Base-by-base conservation (phyloP, 2,113 vertebrate species). In the Saimiri boliviensis region DNA sequence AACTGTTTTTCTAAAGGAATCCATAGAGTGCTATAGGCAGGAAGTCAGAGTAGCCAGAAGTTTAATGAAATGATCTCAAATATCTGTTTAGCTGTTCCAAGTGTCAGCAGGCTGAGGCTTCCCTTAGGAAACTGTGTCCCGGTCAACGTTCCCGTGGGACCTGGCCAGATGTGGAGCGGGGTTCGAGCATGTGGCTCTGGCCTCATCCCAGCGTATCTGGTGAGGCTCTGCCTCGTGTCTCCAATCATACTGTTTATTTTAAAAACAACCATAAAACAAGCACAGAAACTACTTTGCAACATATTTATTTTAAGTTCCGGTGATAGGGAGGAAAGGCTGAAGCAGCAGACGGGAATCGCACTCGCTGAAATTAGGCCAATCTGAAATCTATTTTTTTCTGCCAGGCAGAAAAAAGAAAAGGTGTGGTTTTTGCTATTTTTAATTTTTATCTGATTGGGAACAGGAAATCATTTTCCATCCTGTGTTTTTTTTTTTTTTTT, bases 111-210 rank as follows among this genome's bases (percentile, higher is more conserved):
- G 66, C 11, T 1, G 63, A 30, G 16, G 2, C 25, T 45, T 14
- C 13, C 71, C 73, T 2, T 0, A 35, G 9, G 27, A 30, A 45
- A 47, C 25, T 21, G 0, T 0, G 4, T 25, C 74, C 23, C 13
- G 5, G 27, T 7, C 14, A 37, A 8, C 11, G 19, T 7, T 5
- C 3, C 68, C 1, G 1, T 1, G 52, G 19, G 6, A 21, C 21
- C 13, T 0, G 2, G 19, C 56, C 40, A 4, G 56, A 2, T 3
- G 10, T 0, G 12, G 25, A 4, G 32, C 4, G 14, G 5, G 58
- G 20, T 58, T 35, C 35, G 1, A 32, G 16, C 4, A 17, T 5
- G 8, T 6, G 40, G n/a, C 5, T 8, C 80, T 10, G 21, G 27
- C 21, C 37, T 25, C 23, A 8, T 21, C 52, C 25, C 1, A 37